Evolutionary conservation across 2,113 vertebrate species (phyloP), one percentile per base, ranked within the genome.

Genomic region (Puffinus mauretanicus): DNA sequence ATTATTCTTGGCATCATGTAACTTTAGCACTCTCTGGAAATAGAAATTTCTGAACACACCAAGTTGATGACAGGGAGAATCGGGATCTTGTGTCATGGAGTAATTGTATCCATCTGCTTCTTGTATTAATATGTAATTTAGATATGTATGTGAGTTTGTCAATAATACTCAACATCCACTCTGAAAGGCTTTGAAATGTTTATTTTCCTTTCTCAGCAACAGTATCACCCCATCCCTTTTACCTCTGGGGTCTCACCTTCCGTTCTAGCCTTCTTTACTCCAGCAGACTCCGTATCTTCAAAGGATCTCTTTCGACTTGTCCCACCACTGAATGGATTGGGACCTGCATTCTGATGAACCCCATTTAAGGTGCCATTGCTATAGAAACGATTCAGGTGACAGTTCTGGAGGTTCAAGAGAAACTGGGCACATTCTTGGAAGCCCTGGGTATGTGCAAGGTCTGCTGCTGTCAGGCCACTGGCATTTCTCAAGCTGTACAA

Each of bases 381-480:
- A 98, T 91, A 98, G 96, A 98, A 98, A 90, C 83, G 97, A 90
- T 96, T 97, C 92, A 98, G 97, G 55, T 98, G 98, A 98, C 98
- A 98, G 96, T 99, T 99, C 98, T 99, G 98, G 93, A 98, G 98
- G 94, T 98, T 98, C 97, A 98, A 98, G 96, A 99, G 98, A 97
- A 99, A 98, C 98, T 98, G 98, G 97, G 98, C 98, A 95, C 99
- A 99, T 95, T 99, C 98, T 88, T 97, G 98, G 98, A 99, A 99
- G 90, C 99, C 99, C 97, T 99, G 99, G 97, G 98, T 98, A 64
- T 98, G 98, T 84, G 99, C 99, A 98, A 99, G 98, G 97, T 99
- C 99, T 64, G 99, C 99, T 83, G 99, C 99, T 8, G 99, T 99
- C 98, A 99, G 98, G 94, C 99, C 99, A 88, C 98, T 99, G 97